Percentiles rank a stretch among this genome's conserved stretches.
These are phyloP conservation scores for Drosophila testacea DNA, from an alignment of 2,888 invertebrate species.

Conservation along the genomic window DNA sequence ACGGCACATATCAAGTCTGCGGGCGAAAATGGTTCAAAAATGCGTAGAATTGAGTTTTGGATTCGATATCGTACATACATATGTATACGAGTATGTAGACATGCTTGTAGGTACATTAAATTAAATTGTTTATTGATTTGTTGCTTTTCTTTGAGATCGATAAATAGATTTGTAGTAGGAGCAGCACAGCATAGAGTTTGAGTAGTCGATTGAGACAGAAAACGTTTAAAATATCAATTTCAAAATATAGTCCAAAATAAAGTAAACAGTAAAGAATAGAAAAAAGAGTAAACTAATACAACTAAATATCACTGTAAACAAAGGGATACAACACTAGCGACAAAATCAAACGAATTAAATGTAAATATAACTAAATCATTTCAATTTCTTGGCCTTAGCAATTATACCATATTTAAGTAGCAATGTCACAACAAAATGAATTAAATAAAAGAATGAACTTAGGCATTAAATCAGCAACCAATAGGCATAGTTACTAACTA, in stretches of 20 bases:
- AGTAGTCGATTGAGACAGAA: background rate
- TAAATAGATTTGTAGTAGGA: constrained; percentile 10
- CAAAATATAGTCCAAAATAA: background rate
- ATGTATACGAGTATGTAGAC: constrained; percentile 16
- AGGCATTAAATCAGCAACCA: constrained; percentile 24
- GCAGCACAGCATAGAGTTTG: constrained; percentile 41
- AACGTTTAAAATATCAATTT: background rate
- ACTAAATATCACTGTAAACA: background rate
- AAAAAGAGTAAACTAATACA: background rate
- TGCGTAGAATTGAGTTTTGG: constrained; percentile 76
- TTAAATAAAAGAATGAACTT: constrained; percentile 20
- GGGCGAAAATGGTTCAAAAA: constrained; percentile 85
- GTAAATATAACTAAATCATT: background rate
- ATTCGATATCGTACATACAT: constrained; percentile 38
- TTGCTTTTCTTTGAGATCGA: constrained; percentile 9
- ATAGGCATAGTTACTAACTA: constrained; percentile 46
- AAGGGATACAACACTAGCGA: background rate
- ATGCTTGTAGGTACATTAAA: constrained; percentile 28
- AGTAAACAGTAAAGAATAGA: background rate
- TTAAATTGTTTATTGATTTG: constrained; percentile 25
- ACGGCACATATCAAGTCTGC: constrained; percentile 99
- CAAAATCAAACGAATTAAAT: background rate
- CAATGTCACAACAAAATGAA: constrained; percentile 12
- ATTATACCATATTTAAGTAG: constrained; percentile 1
- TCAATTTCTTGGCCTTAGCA: background rate